Evolutionary conservation across 2,797 vertebrate species (phyloP).

Genomic region (Brotula barbata): DNA sequence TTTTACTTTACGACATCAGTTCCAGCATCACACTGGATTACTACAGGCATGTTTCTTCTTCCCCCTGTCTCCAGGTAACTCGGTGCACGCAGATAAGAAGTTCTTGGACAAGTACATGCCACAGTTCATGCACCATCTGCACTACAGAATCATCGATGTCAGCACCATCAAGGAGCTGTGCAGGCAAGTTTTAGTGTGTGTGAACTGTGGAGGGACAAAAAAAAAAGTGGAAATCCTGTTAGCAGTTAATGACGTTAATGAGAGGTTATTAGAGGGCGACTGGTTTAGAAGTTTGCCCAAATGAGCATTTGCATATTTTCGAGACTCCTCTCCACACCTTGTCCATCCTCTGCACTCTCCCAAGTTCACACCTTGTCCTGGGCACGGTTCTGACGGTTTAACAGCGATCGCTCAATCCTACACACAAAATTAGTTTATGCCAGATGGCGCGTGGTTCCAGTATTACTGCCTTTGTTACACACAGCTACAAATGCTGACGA

Average conservation of each 20-base stretch:
- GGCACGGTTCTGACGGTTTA: too few relatives aligned
- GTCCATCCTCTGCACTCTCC: too few relatives aligned
- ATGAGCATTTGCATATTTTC: constrained; percentile 16
- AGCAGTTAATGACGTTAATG: too few relatives aligned
- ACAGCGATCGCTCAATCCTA: too few relatives aligned
- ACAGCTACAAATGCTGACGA: too few relatives aligned
- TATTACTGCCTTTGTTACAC: too few relatives aligned
- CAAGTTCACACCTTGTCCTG: too few relatives aligned
- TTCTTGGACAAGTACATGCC: constrained; percentile 98
- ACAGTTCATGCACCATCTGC: constrained; percentile 96
- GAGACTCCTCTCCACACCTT: not conserved
- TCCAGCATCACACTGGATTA: too few relatives aligned
- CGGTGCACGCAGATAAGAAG: constrained; percentile 96
- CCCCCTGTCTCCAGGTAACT: constrained; percentile 90
- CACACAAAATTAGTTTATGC: too few relatives aligned
- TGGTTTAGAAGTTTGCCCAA: not conserved
- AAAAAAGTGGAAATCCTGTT: not conserved
- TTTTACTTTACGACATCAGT: too few relatives aligned
- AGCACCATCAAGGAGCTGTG: constrained; percentile 98
- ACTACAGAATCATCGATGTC: constrained; percentile 97
- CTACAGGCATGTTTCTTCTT: not conserved
- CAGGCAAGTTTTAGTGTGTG: constrained; percentile 75
- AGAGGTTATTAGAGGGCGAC: not conserved
- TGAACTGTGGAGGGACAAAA: not conserved
- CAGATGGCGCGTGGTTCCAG: too few relatives aligned